phyloP scores from a whole-genome alignment of 2,113 vertebrate species.

The Kryptolebias marmoratus region DNA sequence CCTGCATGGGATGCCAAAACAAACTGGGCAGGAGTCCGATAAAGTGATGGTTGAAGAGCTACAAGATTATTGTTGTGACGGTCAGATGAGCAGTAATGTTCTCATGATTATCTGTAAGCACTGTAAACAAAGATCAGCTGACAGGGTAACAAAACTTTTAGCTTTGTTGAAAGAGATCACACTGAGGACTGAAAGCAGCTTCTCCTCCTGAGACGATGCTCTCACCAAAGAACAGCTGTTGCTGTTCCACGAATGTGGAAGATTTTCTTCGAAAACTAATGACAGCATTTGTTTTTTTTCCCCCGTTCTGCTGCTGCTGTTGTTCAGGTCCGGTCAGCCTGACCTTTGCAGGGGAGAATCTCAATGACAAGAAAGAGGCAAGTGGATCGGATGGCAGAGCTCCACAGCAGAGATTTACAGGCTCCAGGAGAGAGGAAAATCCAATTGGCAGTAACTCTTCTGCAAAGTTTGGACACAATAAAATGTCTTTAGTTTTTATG shows the following conservation, averaged over 20 bases:
- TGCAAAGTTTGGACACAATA: conserved; percentile 11
- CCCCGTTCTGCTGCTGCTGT: neutral
- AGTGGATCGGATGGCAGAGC: conserved; percentile 2
- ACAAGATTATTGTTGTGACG: conserved; percentile 14
- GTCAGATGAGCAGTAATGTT: conserved; percentile 11
- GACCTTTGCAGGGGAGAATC: neutral
- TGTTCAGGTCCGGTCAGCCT: neutral
- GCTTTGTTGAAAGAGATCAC: neutral
- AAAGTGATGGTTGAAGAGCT: conserved; percentile 16
- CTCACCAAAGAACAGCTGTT: conserved; percentile 6
- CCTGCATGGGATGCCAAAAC: conserved; percentile 7
- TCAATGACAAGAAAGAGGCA: neutral
- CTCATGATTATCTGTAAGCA: neutral
- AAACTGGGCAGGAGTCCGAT: conserved; percentile 25
- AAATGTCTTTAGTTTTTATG: conserved; percentile 9
- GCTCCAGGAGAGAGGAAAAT: conserved; percentile 13
- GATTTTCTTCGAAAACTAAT: conserved; percentile 48
- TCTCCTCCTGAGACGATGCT: neutral
- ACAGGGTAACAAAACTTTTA: neutral
- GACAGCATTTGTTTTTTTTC: conserved; percentile 43
- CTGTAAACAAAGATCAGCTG: neutral
- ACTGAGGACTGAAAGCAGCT: neutral
- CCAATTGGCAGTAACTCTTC: neutral
- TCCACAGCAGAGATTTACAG: conserved; percentile 2
- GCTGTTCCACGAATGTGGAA: conserved; percentile 38